Evolutionary conservation across 2,888 invertebrate species (phyloP), one percentile per base, ranked within the genome.

Genomic region (Plusia festucae): DNA sequence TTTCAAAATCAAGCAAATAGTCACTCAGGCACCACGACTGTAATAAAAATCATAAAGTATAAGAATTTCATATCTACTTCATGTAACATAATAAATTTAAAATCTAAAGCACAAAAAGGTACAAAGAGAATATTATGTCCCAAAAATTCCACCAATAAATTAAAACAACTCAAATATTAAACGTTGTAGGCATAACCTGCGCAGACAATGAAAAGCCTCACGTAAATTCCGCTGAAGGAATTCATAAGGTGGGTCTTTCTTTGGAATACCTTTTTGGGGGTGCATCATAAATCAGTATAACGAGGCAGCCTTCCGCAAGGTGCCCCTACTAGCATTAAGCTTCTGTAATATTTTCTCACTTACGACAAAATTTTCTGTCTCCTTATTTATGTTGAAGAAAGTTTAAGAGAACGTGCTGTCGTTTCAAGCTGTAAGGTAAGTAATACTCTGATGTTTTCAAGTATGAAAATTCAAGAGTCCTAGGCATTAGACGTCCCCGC

Each of bases 321-420:
- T 93, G 90, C 90, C 88, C 90, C 87, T 90, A 89, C 90, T 89
- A 91, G 88, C 93, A 93, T 92, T 93, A 94, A 94, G 93, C 93
- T 89, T 82, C 89, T 84, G 82, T 91, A 93, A 94, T 95, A 95
- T 94, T 94, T 94, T 92, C 94, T 93, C 93, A 93, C 94, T 94
- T 93, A 93, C 91, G 92, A 89, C 90, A 88, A 92, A 93, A 94
- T 92, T 93, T 91, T 91, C 91, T 90, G 91, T 92, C 92, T 89
- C 87, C 88, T 87, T 93, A 92, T 93, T 94, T 93, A 93, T 88
- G 90, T 88, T 82, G 73, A 82, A 82, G 79, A 74, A 85, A 89
- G 86, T 89, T 90, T 88, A 79, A 85, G 78, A 79, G 83, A 88
- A 57, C 76, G 66, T 61, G 89, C 91, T 91, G 91, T 91, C 91